These are phyloP conservation scores for Paraplagusia blochii DNA, from an alignment of 2,113 vertebrate genomes.

Conservation along the genomic window DNA sequence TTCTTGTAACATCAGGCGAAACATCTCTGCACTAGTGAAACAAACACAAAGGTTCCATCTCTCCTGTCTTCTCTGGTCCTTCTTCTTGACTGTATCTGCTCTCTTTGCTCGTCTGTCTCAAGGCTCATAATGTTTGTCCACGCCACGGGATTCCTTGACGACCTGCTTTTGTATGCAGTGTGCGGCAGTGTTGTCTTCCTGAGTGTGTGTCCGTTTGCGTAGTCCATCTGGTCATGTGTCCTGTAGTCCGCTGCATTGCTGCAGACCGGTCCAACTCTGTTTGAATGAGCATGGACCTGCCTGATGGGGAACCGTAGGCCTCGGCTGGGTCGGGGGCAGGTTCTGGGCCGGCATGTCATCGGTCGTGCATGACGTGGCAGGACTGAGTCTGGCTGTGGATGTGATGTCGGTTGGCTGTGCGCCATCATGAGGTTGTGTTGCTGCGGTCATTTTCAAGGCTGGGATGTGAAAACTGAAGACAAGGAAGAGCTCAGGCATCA, in stretches of 20 bases:
- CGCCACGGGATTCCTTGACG: slow-evolving; percentile 22
- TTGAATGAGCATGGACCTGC: slow-evolving; percentile 46
- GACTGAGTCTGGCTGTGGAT: slow-evolving; percentile 19
- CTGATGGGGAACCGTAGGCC: slow-evolving; percentile 36
- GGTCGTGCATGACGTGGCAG: slow-evolving; percentile 47
- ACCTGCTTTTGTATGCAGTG: slow-evolving; percentile 24
- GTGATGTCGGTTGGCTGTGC: slow-evolving; percentile 1
- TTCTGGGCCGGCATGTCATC: slow-evolving; percentile 41
- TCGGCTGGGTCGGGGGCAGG: background rate
- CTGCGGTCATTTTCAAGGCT: background rate
- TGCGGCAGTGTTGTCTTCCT: slow-evolving; percentile 5
- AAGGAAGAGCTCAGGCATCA: too few species aligned
- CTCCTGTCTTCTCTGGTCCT: background rate
- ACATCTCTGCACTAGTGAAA: background rate
- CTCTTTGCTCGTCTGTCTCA: slow-evolving; percentile 26
- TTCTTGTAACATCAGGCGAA: too few species aligned
- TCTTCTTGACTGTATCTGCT: background rate
- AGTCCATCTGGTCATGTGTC: slow-evolving; percentile 6
- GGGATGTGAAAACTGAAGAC: too few species aligned
- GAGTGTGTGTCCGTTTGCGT: background rate
- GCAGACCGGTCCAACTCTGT: slow-evolving; percentile 27
- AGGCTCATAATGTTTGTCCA: slow-evolving; percentile 14
- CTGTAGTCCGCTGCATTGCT: slow-evolving; percentile 39
- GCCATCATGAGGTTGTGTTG: background rate
- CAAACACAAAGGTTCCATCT: background rate